Percentiles rank a stretch among this genome's conserved stretches.
Conservation (phyloP, 2,797 vertebrate species). For the Muraenolepis orangiensis region DNA sequence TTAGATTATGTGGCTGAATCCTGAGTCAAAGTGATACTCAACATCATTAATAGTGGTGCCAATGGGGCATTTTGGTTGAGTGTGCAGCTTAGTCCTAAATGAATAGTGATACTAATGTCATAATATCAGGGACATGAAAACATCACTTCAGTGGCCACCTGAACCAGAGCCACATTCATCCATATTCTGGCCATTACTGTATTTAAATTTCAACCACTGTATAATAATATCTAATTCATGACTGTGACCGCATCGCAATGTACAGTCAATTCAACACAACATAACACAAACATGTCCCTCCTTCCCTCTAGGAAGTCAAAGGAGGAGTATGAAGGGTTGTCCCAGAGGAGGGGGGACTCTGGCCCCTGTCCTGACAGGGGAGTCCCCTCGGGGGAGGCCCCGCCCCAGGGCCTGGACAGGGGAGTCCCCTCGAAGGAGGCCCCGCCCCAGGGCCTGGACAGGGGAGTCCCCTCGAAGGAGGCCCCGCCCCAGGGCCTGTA, state of each 20-base stretch:
- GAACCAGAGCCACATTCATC: background rate
- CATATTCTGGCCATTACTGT: too few species aligned
- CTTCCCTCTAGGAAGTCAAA: constrained; percentile 82
- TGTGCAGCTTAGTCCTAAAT: background rate
- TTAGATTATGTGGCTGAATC: background rate
- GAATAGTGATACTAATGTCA: background rate
- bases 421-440: constrained; percentile 19
- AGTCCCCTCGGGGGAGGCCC: constrained; percentile 12
- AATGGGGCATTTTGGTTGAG: background rate
- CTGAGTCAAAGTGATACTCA: background rate
- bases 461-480: constrained; percentile 70
- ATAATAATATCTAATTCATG: background rate
- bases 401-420: constrained; percentile 31
- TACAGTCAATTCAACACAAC: background rate
- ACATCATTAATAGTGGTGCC: background rate
- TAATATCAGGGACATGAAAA: background rate
- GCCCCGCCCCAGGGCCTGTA: constrained; percentile 56
- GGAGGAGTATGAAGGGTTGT: constrained; percentile 90
- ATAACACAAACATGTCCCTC: background rate
- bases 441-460: constrained; percentile 31
- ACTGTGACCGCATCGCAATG: background rate
- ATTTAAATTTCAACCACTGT: background rate
- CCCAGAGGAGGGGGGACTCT: constrained; percentile 61
- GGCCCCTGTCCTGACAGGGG: constrained; percentile 52
- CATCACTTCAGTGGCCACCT: background rate